Evolutionary conservation across 2,797 vertebrate genomes (phyloP).

Genomic region (Enteromius thamalakanensis): DNA sequence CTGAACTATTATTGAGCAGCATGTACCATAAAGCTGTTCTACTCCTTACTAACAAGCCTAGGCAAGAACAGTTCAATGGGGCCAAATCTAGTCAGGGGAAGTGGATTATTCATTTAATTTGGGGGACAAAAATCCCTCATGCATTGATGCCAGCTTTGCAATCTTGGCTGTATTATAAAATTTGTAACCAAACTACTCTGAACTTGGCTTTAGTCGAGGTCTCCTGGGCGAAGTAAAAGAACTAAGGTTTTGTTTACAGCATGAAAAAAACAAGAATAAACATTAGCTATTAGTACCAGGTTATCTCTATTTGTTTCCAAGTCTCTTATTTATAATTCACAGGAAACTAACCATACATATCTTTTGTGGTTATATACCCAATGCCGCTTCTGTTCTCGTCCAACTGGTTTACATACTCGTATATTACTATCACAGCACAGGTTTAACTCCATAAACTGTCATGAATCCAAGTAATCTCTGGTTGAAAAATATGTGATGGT

Average conservation of each 20-base stretch:
- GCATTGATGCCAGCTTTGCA: background rate
- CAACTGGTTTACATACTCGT: constrained; percentile 10
- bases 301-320: background rate
- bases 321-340: background rate
- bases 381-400: background rate
- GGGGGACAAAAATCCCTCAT: background rate
- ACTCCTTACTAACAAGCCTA: background rate
- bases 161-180: background rate
- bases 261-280: background rate
- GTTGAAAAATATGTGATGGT: constrained; percentile 3
- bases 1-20: constrained; percentile 9
- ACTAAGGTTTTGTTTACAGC: constrained; percentile 13
- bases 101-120: constrained; percentile 1
- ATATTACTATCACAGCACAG: background rate
- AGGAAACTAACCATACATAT: background rate
- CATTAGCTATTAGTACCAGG: background rate
- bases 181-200: background rate
- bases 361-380: background rate
- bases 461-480: background rate
- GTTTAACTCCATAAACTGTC: background rate
- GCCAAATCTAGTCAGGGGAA: background rate
- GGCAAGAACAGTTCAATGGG: background rate
- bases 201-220: background rate
- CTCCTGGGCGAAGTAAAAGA: background rate
- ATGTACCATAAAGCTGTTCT: constrained; percentile 2